These are phyloP conservation scores for Microtus montanus DNA, from an alignment of 2,113 vertebrate species.

Conservation along the genomic window DNA sequence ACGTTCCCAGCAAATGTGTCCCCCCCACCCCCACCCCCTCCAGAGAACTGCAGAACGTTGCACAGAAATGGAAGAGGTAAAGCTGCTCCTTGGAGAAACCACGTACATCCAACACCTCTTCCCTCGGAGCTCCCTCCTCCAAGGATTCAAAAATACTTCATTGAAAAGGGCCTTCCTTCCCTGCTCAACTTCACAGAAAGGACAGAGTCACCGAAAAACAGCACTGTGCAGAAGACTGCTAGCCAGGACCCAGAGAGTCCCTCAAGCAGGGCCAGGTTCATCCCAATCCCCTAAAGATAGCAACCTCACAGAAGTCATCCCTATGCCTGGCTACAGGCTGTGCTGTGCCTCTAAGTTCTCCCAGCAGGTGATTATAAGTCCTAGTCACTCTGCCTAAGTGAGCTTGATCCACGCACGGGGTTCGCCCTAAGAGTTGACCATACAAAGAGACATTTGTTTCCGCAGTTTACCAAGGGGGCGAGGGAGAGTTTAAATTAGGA, in stretches of 20 bases:
- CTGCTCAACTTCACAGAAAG: not conserved
- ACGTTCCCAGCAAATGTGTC: conserved; percentile 72
- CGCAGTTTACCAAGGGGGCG: not conserved
- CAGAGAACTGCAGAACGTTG: conserved; percentile 67
- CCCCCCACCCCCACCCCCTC: conserved; percentile 59
- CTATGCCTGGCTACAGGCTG: not conserved
- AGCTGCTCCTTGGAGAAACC: conserved; percentile 57
- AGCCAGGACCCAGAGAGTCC: not conserved
- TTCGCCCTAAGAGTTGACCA: not conserved
- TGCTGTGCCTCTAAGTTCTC: not conserved
- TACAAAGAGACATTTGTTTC: conserved; percentile 60
- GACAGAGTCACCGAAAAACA: not conserved
- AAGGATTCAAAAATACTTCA: conserved; percentile 67
- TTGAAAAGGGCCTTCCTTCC: conserved; percentile 49
- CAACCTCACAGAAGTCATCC: not conserved
- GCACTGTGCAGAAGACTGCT: not conserved
- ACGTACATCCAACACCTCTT: conserved; percentile 52
- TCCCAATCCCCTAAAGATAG: not conserved
- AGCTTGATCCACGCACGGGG: not conserved
- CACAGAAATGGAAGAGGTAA: conserved; percentile 73
- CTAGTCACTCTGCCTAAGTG: not conserved
- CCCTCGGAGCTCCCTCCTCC: conserved; percentile 50
- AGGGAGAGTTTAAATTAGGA: conserved; percentile 40
- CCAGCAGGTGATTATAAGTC: conserved; percentile 18
- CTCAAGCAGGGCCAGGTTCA: not conserved